phyloP scores from a whole-genome alignment of 2,888 invertebrate species.

The Ornithoptera priamus region DNA sequence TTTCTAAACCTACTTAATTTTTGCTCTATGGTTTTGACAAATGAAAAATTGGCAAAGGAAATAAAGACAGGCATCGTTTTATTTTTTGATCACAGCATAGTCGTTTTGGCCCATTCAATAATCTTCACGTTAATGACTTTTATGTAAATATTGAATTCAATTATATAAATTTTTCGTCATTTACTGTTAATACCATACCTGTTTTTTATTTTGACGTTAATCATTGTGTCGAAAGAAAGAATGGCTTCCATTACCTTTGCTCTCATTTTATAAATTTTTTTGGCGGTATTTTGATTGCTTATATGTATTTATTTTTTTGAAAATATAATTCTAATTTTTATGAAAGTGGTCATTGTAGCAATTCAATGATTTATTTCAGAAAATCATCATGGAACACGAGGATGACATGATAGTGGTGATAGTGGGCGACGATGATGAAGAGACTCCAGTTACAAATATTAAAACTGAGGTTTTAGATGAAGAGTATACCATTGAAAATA shows the following conservation, averaged over 20 bases:
- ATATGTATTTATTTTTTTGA: neutral
- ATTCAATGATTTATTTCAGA: conserved; percentile 13
- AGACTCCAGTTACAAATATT: conserved; percentile 34
- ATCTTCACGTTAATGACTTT: neutral
- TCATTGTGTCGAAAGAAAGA: conserved; percentile 9
- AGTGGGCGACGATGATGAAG: conserved; percentile 40
- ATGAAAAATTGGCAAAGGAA: conserved; percentile 26
- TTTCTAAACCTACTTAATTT: too few species aligned
- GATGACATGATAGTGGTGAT: conserved; percentile 51
- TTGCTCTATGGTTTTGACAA: conserved; percentile 14
- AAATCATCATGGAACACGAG: conserved; percentile 40
- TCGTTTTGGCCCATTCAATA: neutral
- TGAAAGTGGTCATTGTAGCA: neutral
- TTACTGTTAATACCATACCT: neutral
- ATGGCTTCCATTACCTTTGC: conserved; percentile 26
- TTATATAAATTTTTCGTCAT: neutral
- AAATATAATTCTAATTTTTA: neutral
- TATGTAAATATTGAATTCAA: neutral
- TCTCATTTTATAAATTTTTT: conserved; percentile 33
- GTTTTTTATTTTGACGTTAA: conserved; percentile 9
- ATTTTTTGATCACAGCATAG: neutral
- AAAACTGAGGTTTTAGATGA: conserved; percentile 42
- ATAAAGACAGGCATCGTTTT: conserved; percentile 4
- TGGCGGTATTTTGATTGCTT: conserved; percentile 36
- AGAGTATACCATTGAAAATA: conserved; percentile 35